Base-by-base conservation (phyloP, 1,140 invertebrate species). In the Drosophila kikkawai region DNA sequence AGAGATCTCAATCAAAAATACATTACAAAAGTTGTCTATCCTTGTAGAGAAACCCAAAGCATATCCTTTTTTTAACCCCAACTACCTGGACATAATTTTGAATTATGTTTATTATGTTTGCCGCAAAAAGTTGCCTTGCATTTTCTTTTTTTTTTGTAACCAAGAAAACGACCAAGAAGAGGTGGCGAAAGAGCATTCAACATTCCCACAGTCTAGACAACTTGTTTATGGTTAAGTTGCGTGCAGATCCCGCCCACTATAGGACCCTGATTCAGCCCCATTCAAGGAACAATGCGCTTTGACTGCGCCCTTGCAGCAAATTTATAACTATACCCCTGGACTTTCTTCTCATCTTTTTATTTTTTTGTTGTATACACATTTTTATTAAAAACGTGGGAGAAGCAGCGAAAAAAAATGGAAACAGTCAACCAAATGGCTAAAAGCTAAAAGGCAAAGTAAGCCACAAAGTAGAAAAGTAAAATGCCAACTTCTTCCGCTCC, bases 381-480 rank as follows among this genome's bases (percentile, higher is more conserved):
- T 78, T 83, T 87, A 86, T 86, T 86, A 86, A 86, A 83, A 83
- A 68, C 73, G 69, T 59, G 51, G 67, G 44, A 53, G 36, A 29
- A 47, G 42, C 5, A 9, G 12, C 12, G 12, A n/a, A 56, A 41
- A 48, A 39, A 59, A 50, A 66, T 51, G 55, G 51, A 65, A 60
- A 67, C 74, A 75, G 79, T 82, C 82, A 87, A 87, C 83, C 67
- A 69, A 86, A 86, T 83, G 83, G 83, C 75, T 86, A 87, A 73
- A 86, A 86, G 82, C 82, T 79, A 86, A 86, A 83, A 88, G 80
- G 84, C 84, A 87, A 73, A 87, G 83, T 87, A 87, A 87, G 84
- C 83, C 83, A 88, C 83, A 87, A 87, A 87, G 83, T 87, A 80
- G 84, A 83, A 87, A 87, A 88, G 83, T 87, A 83, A 87, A 87